These are phyloP conservation scores for Pterobdella sp. DNA, from an alignment of 2,888 invertebrate species.

Conservation along the genomic window DNA sequence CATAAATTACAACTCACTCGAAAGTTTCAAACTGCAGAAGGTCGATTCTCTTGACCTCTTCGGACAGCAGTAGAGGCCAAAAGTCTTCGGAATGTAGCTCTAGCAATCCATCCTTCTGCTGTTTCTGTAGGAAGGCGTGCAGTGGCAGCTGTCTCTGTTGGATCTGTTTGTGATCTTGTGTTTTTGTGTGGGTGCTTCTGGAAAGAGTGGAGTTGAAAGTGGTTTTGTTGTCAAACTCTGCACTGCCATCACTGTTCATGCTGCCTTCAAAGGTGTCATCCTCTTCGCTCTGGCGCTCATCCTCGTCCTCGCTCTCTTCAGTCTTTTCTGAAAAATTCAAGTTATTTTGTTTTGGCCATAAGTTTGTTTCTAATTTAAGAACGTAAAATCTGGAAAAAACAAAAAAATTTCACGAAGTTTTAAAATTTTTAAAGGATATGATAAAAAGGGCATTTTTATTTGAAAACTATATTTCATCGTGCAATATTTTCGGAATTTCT, in stretches of 20 bases:
- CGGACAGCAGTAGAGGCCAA: background rate
- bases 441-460: too few relatives aligned
- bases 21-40: background rate
- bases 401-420: too few relatives aligned
- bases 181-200: background rate
- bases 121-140: background rate
- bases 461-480: too few relatives aligned
- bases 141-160: background rate
- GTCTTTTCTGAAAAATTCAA: background rate
- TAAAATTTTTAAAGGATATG: too few relatives aligned
- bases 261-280: background rate
- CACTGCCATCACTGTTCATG: background rate
- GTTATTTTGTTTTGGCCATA: too few relatives aligned
- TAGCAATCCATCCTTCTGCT: too few relatives aligned
- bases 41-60: background rate
- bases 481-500: too few relatives aligned
- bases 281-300: background rate
- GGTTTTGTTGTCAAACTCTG: background rate
- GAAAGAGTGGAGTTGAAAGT: background rate
- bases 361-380: too few relatives aligned
- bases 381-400: too few relatives aligned
- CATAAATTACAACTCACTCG: background rate
- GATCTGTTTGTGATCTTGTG: background rate
- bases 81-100: slow-evolving; percentile 1
- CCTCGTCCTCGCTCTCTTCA: slow-evolving; percentile 2